Evolutionary conservation across 2,888 invertebrate genomes (phyloP).

Genomic region (Callyntrura sp.): DNA sequence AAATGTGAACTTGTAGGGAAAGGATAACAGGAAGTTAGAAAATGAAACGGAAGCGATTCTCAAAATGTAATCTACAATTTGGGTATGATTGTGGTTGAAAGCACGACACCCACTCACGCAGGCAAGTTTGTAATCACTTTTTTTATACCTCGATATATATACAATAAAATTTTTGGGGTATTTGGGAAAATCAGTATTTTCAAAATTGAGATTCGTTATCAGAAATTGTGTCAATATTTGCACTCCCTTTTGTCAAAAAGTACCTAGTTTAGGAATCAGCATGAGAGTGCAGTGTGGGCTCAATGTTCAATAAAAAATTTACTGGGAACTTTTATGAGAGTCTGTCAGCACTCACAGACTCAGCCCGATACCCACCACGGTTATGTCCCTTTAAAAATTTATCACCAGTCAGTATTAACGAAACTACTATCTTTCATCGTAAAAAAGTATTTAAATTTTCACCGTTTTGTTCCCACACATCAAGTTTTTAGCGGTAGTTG

Average conservation of each 20-base stretch:
- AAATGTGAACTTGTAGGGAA: neutral
- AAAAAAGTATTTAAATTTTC: neutral
- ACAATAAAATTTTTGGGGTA: neutral
- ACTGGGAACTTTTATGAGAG: neutral
- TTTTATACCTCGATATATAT: too few relatives aligned
- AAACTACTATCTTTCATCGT: neutral
- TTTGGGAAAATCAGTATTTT: constrained; percentile 30
- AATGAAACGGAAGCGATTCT: neutral
- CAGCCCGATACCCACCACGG: neutral
- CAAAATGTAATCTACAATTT: neutral
- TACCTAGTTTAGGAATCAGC: neutral
- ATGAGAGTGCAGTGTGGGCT: neutral
- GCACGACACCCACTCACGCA: neutral
- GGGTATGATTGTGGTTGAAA: neutral
- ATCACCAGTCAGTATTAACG: constrained; percentile 14
- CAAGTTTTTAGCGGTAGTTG: neutral
- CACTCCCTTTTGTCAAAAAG: neutral
- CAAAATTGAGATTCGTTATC: constrained; percentile 27
- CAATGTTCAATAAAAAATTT: neutral
- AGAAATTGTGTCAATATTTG: constrained; percentile 40
- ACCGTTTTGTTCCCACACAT: neutral
- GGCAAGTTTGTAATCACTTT: neutral
- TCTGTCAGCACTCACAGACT: neutral
- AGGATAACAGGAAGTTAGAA: neutral
- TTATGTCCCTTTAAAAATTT: neutral